Conservation (phyloP, 2,797 vertebrate genomes). For the Xerus rutilus region DNA sequence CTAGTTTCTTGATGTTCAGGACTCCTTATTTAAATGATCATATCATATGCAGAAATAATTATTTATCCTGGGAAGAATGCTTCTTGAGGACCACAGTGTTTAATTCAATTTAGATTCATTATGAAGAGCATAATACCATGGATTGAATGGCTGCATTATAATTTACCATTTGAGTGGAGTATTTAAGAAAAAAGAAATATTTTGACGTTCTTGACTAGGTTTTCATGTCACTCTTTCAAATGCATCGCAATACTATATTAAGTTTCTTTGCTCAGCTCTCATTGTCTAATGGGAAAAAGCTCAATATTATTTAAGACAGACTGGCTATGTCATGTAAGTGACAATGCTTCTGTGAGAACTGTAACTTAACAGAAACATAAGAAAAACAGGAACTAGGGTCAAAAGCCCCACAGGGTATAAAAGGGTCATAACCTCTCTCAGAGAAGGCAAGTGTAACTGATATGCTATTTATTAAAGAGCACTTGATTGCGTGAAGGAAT, state of each 20-base stretch:
- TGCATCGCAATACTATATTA: constrained; percentile 50
- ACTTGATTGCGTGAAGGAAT: constrained; percentile 85
- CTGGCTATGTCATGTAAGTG: constrained; percentile 50
- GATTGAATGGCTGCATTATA: constrained; percentile 47
- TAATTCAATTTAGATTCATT: constrained; percentile 69
- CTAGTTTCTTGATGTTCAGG: constrained; percentile 65
- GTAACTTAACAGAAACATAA: constrained; percentile 64
- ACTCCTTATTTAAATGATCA: constrained; percentile 73
- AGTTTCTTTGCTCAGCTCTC: constrained; percentile 53
- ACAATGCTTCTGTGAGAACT: constrained; percentile 56
- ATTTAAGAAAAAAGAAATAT: constrained; percentile 51
- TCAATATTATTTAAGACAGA: constrained; percentile 50
- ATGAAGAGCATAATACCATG: constrained; percentile 44
- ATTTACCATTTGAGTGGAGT: neutral
- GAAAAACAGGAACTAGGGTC: constrained; percentile 75
- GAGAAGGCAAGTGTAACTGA: constrained; percentile 90
- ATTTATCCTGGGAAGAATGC: constrained; percentile 77
- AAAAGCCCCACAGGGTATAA: constrained; percentile 87
- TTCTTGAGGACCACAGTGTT: constrained; percentile 76
- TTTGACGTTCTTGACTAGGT: constrained; percentile 66
- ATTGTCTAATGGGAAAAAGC: constrained; percentile 35
- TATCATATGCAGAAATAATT: constrained; percentile 61
- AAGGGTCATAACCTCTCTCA: constrained; percentile 91
- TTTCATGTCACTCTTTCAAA: constrained; percentile 72
- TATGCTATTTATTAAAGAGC: constrained; percentile 73